phyloP scores from a whole-genome alignment of 2,797 vertebrate genomes.

The Gorsachius magnificus region DNA sequence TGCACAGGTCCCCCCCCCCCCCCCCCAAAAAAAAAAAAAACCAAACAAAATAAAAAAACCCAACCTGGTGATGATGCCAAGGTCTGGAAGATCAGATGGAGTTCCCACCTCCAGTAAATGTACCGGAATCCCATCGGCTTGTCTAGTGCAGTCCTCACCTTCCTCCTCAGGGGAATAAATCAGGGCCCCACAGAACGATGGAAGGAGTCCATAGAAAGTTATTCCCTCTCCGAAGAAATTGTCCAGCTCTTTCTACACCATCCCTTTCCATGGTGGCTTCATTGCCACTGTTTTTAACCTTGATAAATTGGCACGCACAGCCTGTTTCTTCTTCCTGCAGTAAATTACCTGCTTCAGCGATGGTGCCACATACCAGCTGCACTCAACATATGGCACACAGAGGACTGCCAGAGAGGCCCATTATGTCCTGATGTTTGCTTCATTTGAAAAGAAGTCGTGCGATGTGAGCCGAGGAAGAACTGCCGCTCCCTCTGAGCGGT shows the following conservation, averaged over 20 bases:
- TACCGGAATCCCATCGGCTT: not conserved
- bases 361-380: conserved; percentile 20
- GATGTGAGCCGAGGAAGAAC: not conserved
- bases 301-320: not conserved
- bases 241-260: not conserved
- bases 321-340: not conserved
- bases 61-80: not conserved
- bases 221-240: not conserved
- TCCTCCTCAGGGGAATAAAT: not conserved
- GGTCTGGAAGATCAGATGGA: not conserved
- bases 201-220: not conserved
- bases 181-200: accelerated
- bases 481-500: not conserved
- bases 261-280: not conserved
- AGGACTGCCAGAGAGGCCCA: conserved; percentile 16
- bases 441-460: not conserved
- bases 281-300: not conserved
- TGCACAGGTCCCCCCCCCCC: not conserved
- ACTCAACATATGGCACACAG: conserved; percentile 33
- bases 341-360: conserved; percentile 36
- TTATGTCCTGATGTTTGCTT: conserved; percentile 19
- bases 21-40: not conserved
- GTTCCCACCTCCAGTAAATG: not conserved
- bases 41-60: no score
- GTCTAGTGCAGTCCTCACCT: no score